Conservation (phyloP, 2,888 invertebrate genomes). For the Drosophila helvetica region DNA sequence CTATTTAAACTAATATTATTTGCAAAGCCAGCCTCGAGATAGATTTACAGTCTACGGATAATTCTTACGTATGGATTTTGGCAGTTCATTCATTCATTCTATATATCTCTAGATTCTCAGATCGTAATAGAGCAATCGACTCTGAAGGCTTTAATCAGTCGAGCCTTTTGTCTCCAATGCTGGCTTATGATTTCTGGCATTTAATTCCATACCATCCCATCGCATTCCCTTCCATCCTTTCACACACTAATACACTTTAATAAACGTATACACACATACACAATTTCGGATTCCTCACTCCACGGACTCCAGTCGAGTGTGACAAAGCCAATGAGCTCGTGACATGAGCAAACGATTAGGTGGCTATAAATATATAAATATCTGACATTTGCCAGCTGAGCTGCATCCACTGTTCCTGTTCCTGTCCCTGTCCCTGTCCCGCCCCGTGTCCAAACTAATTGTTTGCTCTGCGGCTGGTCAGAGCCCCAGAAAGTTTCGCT, state of each 20-base stretch:
- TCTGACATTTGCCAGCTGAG: slow-evolving; percentile 33
- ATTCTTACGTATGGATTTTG: no score
- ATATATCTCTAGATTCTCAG: no score
- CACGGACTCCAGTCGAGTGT: slow-evolving; percentile 44
- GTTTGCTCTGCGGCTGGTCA: slow-evolving; percentile 32
- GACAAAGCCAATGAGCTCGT: slow-evolving; percentile 51
- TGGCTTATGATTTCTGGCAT: not conserved
- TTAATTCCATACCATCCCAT: no score
- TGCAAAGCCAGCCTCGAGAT: no score
- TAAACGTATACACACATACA: not conserved
- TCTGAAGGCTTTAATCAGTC: no score
- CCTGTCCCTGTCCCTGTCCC: not conserved
- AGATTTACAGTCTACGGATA: no score
- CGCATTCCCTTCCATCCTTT: no score
- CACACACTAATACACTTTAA: not conserved
- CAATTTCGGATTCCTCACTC: not conserved
- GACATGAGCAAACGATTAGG: slow-evolving; percentile 38
- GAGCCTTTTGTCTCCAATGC: not conserved
- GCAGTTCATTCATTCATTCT: no score
- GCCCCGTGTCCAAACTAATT: slow-evolving; percentile 27
- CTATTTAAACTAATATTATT: no score
- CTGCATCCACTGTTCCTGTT: not conserved
- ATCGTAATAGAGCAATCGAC: no score
- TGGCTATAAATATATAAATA: slow-evolving; percentile 39
- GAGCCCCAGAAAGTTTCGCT: slow-evolving; percentile 35